Evolutionary conservation across 1,140 invertebrate genomes (phyloP), one percentile per base, ranked within the genome.

Genomic region (Onthophagus taurus): DNA sequence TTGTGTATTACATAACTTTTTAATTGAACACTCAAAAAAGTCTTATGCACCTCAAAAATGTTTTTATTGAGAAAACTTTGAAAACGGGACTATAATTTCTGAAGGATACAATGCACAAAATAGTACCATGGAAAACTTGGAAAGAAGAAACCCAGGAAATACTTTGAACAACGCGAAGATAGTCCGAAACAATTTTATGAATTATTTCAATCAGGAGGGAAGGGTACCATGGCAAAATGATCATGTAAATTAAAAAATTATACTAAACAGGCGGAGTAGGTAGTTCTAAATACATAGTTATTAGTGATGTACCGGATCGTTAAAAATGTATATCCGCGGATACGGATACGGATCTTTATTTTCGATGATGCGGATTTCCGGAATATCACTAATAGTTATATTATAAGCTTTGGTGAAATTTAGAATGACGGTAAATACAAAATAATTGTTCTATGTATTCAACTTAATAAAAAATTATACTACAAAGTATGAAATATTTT

Each of bases 191-290:
- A 26, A 39, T 41, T 58, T 45, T 23, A 43, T 48, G 29, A 39
- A 26, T 42, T 55, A 58, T 33, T 55, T 58, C 36, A 29, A 19
- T 9, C 42, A 51, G 21, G 51, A 58, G 31, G 53, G 51, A n/a
- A 49, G 23, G 29, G 51, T 57, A 24, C 45, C 48, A 17, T 55
- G 53, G 53, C 55, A 53, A 44, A 36, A 49, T 42, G 45, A 50
- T 42, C 36, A 42, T 26, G 31, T 51, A 26, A 12, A n/a, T 48
- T 36, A 21, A 46, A 46, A 33, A 31, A 42, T 12, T 5, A 44
- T 17, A 14, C 16, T 16, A 34, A 44, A 26, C 23, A 26, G 6
- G 23, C n/a, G 16, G 16, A 30, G 20, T 18, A 18, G 11, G 29
- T 21, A 39, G 11, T n/a, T 30, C 29, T 29, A 24, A 29, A 34